Percentiles rank a stretch among this genome's conserved stretches.
phyloP scores from a whole-genome alignment of 2,797 vertebrate species.

The Enteromius viviparus region DNA sequence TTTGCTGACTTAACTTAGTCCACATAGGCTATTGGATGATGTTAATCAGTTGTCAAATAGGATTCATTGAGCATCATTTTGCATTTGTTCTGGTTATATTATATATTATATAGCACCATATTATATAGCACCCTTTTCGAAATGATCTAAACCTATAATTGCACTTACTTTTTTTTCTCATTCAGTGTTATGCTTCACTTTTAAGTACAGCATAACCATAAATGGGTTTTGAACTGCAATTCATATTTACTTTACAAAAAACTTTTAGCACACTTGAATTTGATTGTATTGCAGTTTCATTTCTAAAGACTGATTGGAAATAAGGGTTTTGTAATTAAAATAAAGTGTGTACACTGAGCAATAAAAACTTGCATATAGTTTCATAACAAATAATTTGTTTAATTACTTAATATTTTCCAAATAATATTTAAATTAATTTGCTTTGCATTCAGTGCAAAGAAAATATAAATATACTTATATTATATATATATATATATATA shows the following conservation, averaged over 20 bases:
- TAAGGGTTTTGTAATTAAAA: neutral
- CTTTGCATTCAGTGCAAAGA: neutral
- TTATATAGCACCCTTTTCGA: neutral
- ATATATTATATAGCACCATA: too few relatives aligned
- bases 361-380: neutral
- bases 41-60: neutral
- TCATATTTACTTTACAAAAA: neutral
- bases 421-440: neutral
- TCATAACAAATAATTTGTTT: neutral
- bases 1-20: slow-evolving; percentile 10
- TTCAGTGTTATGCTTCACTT: neutral
- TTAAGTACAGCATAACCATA: neutral
- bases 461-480: neutral
- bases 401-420: neutral
- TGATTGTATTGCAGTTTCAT: neutral
- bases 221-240: neutral
- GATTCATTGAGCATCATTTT: neutral
- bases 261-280: neutral
- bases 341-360: neutral
- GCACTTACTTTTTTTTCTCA: neutral
- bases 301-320: neutral
- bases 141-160: neutral
- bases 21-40: neutral
- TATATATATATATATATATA: too few relatives aligned
- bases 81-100: neutral